Percentiles rank a stretch among this genome's conserved stretches.
phyloP scores from a whole-genome alignment of 2,113 vertebrate species.

The Hystrix brachyura region DNA sequence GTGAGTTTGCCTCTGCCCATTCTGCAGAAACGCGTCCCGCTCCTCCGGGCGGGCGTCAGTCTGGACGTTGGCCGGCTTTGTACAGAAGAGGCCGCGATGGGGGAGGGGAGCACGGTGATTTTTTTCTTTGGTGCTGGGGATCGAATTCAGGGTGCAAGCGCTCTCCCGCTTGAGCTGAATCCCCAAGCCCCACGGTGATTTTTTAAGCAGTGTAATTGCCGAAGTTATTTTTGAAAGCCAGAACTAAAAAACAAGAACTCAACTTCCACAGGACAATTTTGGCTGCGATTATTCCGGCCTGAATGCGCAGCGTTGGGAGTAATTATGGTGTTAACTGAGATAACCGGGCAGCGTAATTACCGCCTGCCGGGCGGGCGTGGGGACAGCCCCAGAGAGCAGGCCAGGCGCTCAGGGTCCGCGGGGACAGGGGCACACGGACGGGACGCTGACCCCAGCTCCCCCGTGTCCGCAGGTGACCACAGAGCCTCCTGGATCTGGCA shows the following conservation, averaged over 20 bases:
- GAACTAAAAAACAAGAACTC: slow-evolving; percentile 80
- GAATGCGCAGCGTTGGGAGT: slow-evolving; percentile 83
- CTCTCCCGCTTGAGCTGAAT: too few species aligned
- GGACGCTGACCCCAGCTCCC: too few species aligned
- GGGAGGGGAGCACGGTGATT: too few species aligned
- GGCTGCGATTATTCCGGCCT: slow-evolving; percentile 84
- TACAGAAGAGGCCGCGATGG: not conserved
- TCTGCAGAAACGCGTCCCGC: not conserved
- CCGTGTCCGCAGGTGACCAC: too few species aligned
- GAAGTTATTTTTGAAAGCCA: slow-evolving; percentile 80
- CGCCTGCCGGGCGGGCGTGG: slow-evolving; percentile 68
- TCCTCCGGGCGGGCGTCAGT: too few species aligned
- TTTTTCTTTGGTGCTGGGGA: too few species aligned
- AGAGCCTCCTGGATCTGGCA: too few species aligned
- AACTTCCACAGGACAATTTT: slow-evolving; percentile 78
- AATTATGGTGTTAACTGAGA: slow-evolving; percentile 86
- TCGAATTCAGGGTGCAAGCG: too few species aligned
- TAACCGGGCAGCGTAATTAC: slow-evolving; percentile 85
- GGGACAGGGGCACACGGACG: too few species aligned
- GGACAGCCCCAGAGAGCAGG: too few species aligned
- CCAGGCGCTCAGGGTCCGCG: too few species aligned
- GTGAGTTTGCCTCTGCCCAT: slow-evolving; percentile 90
- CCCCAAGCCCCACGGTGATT: too few species aligned
- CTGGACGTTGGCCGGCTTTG: not conserved
- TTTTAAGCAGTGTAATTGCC: slow-evolving; percentile 25